phyloP scores from a whole-genome alignment of 2,113 vertebrate genomes.

The Rhombomys opimus region DNA sequence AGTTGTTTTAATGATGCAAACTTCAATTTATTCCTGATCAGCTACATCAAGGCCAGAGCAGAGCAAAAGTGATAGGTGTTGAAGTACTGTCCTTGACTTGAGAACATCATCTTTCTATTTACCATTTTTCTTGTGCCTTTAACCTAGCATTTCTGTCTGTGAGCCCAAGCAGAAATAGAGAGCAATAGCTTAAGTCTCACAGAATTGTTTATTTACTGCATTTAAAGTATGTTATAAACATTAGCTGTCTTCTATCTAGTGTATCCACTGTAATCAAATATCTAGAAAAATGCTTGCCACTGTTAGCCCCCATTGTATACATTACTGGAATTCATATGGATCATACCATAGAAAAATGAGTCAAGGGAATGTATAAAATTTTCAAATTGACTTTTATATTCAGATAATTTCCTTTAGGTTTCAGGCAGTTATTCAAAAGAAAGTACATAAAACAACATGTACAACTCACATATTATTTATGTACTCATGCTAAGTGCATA shows the following conservation, averaged over 20 bases:
- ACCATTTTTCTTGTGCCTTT: neutral
- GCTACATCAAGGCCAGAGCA: neutral
- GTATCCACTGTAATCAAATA: neutral
- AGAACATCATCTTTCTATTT: neutral
- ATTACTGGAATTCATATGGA: neutral
- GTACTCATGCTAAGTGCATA: neutral
- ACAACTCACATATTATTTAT: neutral
- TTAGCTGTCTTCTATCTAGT: neutral
- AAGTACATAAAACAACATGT: neutral
- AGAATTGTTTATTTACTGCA: neutral
- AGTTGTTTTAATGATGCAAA: neutral
- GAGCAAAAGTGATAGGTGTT: neutral
- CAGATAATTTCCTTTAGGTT: constrained; percentile 9
- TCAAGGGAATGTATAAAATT: neutral
- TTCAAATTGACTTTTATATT: neutral
- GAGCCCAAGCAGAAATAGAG: neutral
- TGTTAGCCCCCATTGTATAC: neutral
- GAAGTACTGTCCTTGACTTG: neutral
- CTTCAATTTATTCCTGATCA: neutral
- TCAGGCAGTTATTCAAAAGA: neutral
- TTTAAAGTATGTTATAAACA: neutral
- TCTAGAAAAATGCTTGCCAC: neutral
- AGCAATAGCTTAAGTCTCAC: neutral
- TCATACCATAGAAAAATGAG: neutral
- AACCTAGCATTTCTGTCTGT: neutral